These are phyloP conservation scores for Lophochroa leadbeateri DNA, from an alignment of 2,113 vertebrate species.

Conservation along the genomic window DNA sequence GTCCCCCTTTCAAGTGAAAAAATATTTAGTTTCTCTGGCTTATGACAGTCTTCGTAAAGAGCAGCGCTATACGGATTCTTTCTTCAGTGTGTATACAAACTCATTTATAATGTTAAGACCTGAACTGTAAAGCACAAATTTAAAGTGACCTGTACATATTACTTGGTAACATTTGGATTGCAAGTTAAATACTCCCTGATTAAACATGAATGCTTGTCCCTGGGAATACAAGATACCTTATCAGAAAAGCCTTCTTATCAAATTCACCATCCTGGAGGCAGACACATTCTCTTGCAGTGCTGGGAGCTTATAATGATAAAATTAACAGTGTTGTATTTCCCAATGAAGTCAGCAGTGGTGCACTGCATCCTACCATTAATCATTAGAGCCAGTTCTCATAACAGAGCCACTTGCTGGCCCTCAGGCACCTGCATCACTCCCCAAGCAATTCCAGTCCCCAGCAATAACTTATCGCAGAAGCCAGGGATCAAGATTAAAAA, in stretches of 20 bases:
- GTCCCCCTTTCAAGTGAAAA: background rate
- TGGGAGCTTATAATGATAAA: constrained; percentile 75
- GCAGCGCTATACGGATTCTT: constrained; percentile 43
- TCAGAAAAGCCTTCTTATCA: constrained; percentile 70
- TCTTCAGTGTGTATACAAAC: constrained; percentile 47
- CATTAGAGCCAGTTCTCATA: constrained; percentile 68
- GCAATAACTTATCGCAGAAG: constrained; percentile 49
- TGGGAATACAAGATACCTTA: constrained; percentile 59
- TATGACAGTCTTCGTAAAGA: constrained; percentile 36
- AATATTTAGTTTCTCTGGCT: constrained; percentile 35
- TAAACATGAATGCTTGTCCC: constrained; percentile 57
- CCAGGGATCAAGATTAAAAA: constrained; percentile 74
- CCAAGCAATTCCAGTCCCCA: constrained; percentile 60
- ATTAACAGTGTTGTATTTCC: constrained; percentile 75
- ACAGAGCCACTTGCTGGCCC: constrained; percentile 56
- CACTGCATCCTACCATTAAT: constrained; percentile 70
- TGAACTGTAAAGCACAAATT: constrained; percentile 41
- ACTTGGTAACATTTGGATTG: constrained; percentile 59
- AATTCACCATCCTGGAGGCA: constrained; percentile 69
- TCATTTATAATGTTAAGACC: constrained; percentile 62
- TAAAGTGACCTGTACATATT: constrained; percentile 57
- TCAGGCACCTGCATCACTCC: constrained; percentile 68
- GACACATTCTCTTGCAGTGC: constrained; percentile 58
- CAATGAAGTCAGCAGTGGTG: constrained; percentile 63
- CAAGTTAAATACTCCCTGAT: constrained; percentile 69